phyloP scores from a whole-genome alignment of 2,797 vertebrate species.

The Threskiornis aethiopicus region DNA sequence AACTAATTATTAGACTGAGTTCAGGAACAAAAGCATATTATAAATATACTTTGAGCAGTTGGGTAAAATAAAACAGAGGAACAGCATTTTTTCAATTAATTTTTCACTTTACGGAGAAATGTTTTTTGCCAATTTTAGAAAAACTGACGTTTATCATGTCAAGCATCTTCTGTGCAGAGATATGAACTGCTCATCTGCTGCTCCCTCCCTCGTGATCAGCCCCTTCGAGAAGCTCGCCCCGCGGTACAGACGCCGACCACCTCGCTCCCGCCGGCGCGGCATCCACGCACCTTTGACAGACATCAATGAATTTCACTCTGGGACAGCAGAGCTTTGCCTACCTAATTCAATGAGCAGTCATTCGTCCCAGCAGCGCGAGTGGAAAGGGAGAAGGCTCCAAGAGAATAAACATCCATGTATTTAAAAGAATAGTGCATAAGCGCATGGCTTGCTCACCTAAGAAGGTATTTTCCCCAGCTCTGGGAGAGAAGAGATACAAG shows the following conservation, averaged over 20 bases:
- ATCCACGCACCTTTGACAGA: neutral
- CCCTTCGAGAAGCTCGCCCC: neutral
- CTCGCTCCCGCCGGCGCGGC: neutral
- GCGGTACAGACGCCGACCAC: neutral
- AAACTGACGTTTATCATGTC: neutral
- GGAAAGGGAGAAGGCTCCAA: neutral
- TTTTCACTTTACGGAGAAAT: neutral
- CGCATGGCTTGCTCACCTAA: neutral
- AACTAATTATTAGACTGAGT: neutral
- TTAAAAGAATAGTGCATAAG: neutral
- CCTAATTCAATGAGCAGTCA: neutral
- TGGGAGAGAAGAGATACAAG: neutral
- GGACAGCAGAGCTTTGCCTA: neutral
- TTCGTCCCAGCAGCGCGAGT: fast-evolving
- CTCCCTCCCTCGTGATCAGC: neutral
- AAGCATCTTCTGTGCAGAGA: neutral
- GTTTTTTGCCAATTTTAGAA: neutral
- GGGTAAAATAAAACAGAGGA: neutral
- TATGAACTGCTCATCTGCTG: neutral
- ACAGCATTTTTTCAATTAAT: neutral
- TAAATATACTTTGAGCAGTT: neutral
- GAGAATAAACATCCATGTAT: neutral
- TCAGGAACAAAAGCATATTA: neutral
- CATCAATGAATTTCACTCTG: neutral
- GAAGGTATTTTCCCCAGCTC: neutral